Percentiles rank a stretch among this genome's conserved stretches.
These are phyloP conservation scores for Morpho helenor DNA, from an alignment of 2,888 invertebrate species.

Conservation along the genomic window DNA sequence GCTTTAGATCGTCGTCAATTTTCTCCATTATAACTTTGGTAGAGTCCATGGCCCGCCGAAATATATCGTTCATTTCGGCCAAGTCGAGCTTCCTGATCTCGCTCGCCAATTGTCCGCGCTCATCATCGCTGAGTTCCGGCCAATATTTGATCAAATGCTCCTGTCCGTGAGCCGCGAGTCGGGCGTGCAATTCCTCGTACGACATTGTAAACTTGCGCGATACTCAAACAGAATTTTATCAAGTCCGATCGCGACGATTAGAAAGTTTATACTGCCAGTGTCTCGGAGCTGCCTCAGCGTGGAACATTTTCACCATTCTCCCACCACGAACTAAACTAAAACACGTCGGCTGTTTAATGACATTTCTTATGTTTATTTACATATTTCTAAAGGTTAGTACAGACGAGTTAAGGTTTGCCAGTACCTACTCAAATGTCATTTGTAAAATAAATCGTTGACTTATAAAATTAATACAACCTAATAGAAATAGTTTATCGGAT, in stretches of 20 bases:
- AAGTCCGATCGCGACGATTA: slow-evolving; percentile 57
- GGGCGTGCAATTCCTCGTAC: slow-evolving; percentile 70
- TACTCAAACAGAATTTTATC: slow-evolving; percentile 33
- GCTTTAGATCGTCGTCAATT: slow-evolving; percentile 89
- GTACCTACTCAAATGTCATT: no score
- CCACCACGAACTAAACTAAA: slow-evolving; percentile 52
- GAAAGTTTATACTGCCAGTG: slow-evolving; percentile 65
- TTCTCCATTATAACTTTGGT: slow-evolving; percentile 82
- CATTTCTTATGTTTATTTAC: slow-evolving; percentile 41
- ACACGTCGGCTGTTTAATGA: slow-evolving; percentile 58
- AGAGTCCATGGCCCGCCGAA: slow-evolving; percentile 81
- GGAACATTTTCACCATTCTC: slow-evolving; percentile 62
- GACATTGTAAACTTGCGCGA: slow-evolving; percentile 55
- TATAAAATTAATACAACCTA: no score
- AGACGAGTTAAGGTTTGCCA: neutral
- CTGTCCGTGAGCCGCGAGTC: slow-evolving; percentile 83
- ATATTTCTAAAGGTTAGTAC: slow-evolving; percentile 20
- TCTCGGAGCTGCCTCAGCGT: slow-evolving; percentile 31
- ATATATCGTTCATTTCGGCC: slow-evolving; percentile 84
- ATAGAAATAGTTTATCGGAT: no score
- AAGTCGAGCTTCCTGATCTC: slow-evolving; percentile 86
- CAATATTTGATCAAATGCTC: slow-evolving; percentile 91
- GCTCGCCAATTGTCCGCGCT: slow-evolving; percentile 77
- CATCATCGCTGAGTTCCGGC: slow-evolving; percentile 83
- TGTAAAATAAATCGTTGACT: no score